Evolutionary conservation across 37 sponge, comb jelly and placozoan species (phyloP), one percentile per base, ranked within the genome.

Genomic region (Cladorhizidae sp.): DNA sequence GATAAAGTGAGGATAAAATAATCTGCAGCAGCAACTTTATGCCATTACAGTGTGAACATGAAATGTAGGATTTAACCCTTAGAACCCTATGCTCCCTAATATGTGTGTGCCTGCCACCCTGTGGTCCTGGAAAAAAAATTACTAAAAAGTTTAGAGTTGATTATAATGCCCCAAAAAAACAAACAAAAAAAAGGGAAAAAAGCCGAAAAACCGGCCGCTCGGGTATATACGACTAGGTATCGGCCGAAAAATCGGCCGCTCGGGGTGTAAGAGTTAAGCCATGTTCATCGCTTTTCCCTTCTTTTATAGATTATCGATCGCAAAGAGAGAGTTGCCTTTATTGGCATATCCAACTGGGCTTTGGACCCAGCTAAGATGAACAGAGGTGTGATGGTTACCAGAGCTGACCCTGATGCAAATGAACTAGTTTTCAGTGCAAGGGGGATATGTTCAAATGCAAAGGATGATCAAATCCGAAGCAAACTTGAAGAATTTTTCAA

Each of bases 321-420:
- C 63, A 67, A 77, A 29, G 73, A 86, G 33, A 59, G 89, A 55
- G 93, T 93, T 33, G 89, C 93, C 14, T 93, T 93, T 45, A 88
- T 93, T 81, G 95, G 95, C 1, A 91, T 95, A 20, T 95, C 95
- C 51, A 95, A 95, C 87, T 95, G 95, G 95, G 88, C 95, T 0
- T 78, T 95, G 67, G 95, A 95, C 67, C 95, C 95, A 32, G 95
- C 95, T 67, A 95, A 95, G 79, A 95, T 95, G 95, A 95, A 95
- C 73, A 68, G 95, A 59, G 95, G 95, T 43, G 84, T 95, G 21
- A 86, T 92, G 83, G 88, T 95, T 23, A 80, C 85, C 40, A 85
- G 96, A 79, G 90, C 86, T 37, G 79, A 81, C 49, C 96, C 96
- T 40, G 67, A 61, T 67, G 51, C n/a, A 15, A 65, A 83, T 8